Base-by-base conservation (phyloP, 1,140 invertebrate genomes). In the Anastatus disparis region DNA sequence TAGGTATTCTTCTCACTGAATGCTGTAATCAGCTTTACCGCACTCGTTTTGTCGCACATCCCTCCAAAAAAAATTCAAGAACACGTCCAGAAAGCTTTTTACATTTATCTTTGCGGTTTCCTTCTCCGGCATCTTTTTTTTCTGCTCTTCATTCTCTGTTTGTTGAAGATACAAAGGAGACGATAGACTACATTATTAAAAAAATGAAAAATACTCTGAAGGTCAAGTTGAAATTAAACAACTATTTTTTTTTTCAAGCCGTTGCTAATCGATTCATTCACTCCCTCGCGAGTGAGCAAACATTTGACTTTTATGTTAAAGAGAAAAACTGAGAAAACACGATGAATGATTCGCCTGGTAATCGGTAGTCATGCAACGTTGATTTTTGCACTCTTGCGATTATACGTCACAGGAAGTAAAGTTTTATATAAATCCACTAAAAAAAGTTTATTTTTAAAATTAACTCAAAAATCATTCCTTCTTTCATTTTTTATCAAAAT, bases 231-330 rank as follows among this genome's bases (percentile, higher is more conserved):
- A n/a, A n/a, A n/a, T n/a, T n/a, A n/a, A n/a, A n/a, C n/a, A n/a
- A n/a, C n/a, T n/a, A n/a, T n/a, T n/a, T n/a, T n/a, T n/a, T n/a
- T n/a, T n/a, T n/a, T n/a, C n/a, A n/a, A n/a, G 7, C 74, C 77
- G 66, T 77, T 52, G 63, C 76, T 26, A 76, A 78, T 80, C 70
- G 77, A 79, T 80, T 79, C 76, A 63, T 52, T 67, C 7, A 38
- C 44, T 12, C 1, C 15, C 3, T 2, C 15, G 15, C 40, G 40
- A 17, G 71, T 55, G 64, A 78, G 61, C 76, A 78, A 81, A 82
- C 80, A 79, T 79, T 81, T 79, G 76, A 76, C 75, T 77, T 72
- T 31, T 15, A 38, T 9, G 40, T 2, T 24, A 10, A 17, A 35
- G 20, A 70, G 29, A 75, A 73, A 75, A 50, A 73, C 55, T 42